phyloP scores from a whole-genome alignment of 2,113 vertebrate species.

The Cardinalis cardinalis region DNA sequence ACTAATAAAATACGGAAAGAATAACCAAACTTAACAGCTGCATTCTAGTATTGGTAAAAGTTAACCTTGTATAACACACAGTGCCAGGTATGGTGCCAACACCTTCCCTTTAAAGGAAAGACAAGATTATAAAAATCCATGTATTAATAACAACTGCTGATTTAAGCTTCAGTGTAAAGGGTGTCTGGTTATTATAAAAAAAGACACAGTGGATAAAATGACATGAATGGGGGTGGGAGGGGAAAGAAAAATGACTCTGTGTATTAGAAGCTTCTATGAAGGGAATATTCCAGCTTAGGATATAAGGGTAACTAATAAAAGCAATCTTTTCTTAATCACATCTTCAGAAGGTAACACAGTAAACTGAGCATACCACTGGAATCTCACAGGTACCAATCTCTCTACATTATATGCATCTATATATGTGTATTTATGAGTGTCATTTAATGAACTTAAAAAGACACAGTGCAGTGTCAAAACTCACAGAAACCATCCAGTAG shows the following conservation, averaged over 20 bases:
- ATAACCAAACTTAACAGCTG: not conserved
- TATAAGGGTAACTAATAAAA: not conserved
- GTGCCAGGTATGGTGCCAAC: not conserved
- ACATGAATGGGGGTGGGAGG: not conserved
- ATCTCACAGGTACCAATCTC: rapidly evolving
- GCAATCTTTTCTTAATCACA: not conserved
- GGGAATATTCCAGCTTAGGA: not conserved
- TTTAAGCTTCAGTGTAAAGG: not conserved
- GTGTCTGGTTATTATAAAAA: not conserved
- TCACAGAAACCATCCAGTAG: not conserved
- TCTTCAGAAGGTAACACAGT: not conserved
- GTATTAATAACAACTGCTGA: not conserved
- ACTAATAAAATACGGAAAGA: not conserved
- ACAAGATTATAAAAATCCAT: not conserved
- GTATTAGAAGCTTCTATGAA: not conserved
- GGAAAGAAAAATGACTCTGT: rapidly evolving
- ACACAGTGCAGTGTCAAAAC: not conserved
- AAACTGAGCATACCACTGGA: not conserved
- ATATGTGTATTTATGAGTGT: not conserved
- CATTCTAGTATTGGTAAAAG: not conserved
- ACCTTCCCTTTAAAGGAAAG: not conserved
- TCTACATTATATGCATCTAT: rapidly evolving
- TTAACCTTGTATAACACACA: rapidly evolving
- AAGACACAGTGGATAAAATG: not conserved
- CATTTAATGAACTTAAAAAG: not conserved